Evolutionary conservation across 2,888 invertebrate genomes (phyloP).

Genomic region (Axea sp.): DNA sequence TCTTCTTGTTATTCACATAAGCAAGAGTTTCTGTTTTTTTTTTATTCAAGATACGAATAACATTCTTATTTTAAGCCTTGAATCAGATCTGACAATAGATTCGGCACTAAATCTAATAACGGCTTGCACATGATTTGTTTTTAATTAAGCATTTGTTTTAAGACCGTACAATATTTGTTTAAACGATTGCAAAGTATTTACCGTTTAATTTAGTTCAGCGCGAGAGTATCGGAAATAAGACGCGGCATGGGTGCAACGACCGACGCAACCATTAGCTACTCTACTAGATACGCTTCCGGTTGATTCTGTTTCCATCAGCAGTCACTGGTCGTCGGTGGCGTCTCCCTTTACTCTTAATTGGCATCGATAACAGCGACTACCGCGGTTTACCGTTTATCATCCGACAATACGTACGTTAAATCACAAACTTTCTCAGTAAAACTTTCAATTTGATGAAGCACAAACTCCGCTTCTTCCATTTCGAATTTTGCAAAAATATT

Average conservation of each 20-base stretch:
- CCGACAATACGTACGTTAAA: neutral
- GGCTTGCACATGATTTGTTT: no score
- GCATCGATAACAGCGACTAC: slow-evolving; percentile 37
- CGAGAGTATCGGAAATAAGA: slow-evolving; percentile 43
- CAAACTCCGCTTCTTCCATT: no score
- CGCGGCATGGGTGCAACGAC: slow-evolving; percentile 39
- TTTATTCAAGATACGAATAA: no score
- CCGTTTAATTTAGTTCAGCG: slow-evolving; percentile 20
- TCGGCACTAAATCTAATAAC: no score
- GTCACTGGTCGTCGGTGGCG: slow-evolving; percentile 34
- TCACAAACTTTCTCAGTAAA: neutral
- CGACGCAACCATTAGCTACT: slow-evolving; percentile 49
- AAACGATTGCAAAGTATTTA: slow-evolving; percentile 20
- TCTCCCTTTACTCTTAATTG: slow-evolving; percentile 45
- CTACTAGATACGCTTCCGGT: slow-evolving; percentile 51
- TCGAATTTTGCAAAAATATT: no score
- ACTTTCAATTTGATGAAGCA: slow-evolving; percentile 9
- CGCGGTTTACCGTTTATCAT: slow-evolving; percentile 23
- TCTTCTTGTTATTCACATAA: no score
- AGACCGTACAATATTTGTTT: no score
- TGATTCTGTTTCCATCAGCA: slow-evolving; percentile 52
- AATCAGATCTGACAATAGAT: no score
- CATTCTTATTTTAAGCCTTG: no score
- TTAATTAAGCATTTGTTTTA: no score
- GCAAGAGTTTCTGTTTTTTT: no score